These are phyloP conservation scores for Digitonthophagus gazella DNA, from an alignment of 2,888 invertebrate species.

Conservation along the genomic window DNA sequence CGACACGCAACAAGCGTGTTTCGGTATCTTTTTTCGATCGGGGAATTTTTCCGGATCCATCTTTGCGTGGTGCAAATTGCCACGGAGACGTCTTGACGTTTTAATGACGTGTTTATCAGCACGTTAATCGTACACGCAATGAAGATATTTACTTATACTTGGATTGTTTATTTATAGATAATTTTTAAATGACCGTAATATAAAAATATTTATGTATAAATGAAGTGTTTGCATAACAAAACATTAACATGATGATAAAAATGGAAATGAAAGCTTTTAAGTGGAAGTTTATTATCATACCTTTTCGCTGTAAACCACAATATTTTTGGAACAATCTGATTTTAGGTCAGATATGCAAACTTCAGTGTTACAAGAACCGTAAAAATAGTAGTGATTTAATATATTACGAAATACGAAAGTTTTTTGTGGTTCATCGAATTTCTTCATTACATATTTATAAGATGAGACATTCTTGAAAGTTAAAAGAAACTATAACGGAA, in stretches of 20 bases:
- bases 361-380: not conserved
- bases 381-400: not conserved
- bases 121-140: not conserved
- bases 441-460: too few relatives aligned
- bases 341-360: not conserved
- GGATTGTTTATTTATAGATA: not conserved
- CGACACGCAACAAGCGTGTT: not conserved
- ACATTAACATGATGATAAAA: not conserved
- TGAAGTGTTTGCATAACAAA: not conserved
- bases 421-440: too few relatives aligned
- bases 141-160: not conserved
- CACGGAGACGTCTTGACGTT: not conserved
- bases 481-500: too few relatives aligned
- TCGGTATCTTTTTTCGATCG: not conserved
- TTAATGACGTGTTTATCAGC: not conserved
- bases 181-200: not conserved
- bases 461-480: too few relatives aligned
- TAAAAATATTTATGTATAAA: not conserved
- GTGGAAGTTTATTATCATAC: not conserved
- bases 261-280: not conserved
- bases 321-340: not conserved
- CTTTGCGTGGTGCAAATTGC: not conserved
- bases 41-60: not conserved
- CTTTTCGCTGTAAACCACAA: not conserved
- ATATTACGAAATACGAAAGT: not conserved